phyloP scores from a whole-genome alignment of 2,113 vertebrate species.

The Daubentonia madagascariensis region DNA sequence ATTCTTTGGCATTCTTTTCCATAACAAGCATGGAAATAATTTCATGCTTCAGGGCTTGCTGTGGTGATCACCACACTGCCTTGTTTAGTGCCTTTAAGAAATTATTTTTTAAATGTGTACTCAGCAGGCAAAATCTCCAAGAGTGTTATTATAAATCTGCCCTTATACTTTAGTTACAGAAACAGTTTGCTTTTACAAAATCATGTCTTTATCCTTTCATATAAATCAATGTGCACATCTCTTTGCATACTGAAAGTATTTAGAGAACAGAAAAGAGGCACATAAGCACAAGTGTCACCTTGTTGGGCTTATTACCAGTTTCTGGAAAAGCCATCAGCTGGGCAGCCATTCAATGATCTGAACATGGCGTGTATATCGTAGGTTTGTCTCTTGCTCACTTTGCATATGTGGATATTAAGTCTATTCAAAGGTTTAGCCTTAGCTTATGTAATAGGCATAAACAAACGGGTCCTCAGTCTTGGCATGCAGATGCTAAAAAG shows the following conservation, averaged over 20 bases:
- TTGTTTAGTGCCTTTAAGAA: neutral
- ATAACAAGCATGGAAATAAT: neutral
- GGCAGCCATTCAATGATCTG: neutral
- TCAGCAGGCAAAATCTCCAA: neutral
- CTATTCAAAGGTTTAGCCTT: neutral
- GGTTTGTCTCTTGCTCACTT: neutral
- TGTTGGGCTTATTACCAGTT: neutral
- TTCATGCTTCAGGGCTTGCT: neutral
- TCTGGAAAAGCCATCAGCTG: neutral
- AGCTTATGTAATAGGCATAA: neutral
- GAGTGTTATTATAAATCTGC: neutral
- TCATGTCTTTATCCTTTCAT: neutral
- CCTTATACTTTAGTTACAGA: neutral
- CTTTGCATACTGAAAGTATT: neutral
- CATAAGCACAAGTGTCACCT: neutral
- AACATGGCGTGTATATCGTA: neutral
- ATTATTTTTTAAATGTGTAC: neutral
- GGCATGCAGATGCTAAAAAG: neutral
- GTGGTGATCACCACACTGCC: neutral
- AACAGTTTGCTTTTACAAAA: constrained; percentile 21
- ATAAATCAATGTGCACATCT: neutral
- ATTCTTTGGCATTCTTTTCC: neutral
- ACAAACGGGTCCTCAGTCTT: neutral
- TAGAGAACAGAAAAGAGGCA: neutral
- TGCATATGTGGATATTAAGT: neutral